Evolutionary conservation across 2,888 invertebrate genomes (phyloP).

Genomic region (Cerastis rubricosa): DNA sequence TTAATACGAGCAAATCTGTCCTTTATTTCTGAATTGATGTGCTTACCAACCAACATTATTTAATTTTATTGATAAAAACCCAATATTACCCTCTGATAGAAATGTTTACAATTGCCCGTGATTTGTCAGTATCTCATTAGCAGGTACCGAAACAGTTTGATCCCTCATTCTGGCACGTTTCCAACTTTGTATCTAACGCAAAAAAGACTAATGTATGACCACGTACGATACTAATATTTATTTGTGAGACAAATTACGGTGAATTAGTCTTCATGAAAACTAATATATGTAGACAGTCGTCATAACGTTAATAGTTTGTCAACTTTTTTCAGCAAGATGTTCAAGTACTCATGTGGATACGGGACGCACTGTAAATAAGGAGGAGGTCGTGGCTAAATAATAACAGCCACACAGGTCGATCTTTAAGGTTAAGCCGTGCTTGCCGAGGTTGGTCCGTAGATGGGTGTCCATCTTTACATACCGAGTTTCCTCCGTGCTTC

Average conservation of each 20-base stretch:
- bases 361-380: background rate
- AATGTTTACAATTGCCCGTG: background rate
- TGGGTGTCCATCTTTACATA: no score
- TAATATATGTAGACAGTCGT: background rate
- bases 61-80: background rate
- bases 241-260: background rate
- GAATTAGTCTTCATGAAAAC: background rate
- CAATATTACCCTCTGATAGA: background rate
- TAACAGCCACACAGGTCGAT: no score
- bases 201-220: slow-evolving; percentile 8
- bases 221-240: slow-evolving; percentile 1
- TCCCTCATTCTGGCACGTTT: slow-evolving; percentile 14
- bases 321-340: background rate
- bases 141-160: slow-evolving; percentile 6
- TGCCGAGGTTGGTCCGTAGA: no score
- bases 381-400: no score
- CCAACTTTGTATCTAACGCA: slow-evolving; percentile 23
- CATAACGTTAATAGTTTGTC: background rate
- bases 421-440: no score
- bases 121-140: slow-evolving; percentile 25
- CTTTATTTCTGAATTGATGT: background rate
- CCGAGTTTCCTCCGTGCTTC: no score
- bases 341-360: background rate
- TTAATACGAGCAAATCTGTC: background rate
- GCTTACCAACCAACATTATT: background rate